Base-by-base conservation (phyloP, 2,113 vertebrate species). In the Tor tambroides region DNA sequence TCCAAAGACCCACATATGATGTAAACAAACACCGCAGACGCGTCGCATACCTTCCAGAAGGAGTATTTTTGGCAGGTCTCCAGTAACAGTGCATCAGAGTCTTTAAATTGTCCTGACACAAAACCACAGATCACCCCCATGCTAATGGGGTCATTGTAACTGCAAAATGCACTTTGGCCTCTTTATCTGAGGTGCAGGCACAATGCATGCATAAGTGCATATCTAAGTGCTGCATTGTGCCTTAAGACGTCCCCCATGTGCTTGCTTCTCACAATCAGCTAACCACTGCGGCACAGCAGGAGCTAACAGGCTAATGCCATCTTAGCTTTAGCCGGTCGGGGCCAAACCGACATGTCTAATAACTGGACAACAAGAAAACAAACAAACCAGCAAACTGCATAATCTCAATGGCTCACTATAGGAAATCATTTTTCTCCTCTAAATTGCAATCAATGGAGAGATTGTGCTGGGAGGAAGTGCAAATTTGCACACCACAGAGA, bases 111-210 rank as follows among this genome's bases (percentile, higher is more conserved):
- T 90, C 91, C 93, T 91, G 90, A 92, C 92, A 41, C 69, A 88
- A 87, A 87, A 88, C 79, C 21, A 30, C 54, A 2, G 30, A 74
- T 90, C 82, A 63, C 9, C 54, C 19, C 6, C 10, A 46, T 46
- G 59, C 41, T 93, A 94, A 92, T 93, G 89, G 89, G 93, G 90
- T 90, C 91, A 92, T 91, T 89, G 90, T 75, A 92, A 92, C 54
- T 78, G 69, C 84, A 86, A 89, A 86, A 87, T 35, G 38, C 89
- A 67, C 89, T 89, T 63, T 90, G 87, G 89, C 90, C 91, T 83
- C 77, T 19, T 92, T 92, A 86, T 87, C 72, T 15, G 51, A 81
- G 28, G 32, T 21, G 4, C 28, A 15, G 9, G 43, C 5, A 26
- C 12, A 51, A 41, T 35, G 35, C 69, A 63, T 46, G 80, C 82